These are phyloP conservation scores for Apaloderma vittatum DNA, from an alignment of 2,113 vertebrate genomes.

Conservation along the genomic window DNA sequence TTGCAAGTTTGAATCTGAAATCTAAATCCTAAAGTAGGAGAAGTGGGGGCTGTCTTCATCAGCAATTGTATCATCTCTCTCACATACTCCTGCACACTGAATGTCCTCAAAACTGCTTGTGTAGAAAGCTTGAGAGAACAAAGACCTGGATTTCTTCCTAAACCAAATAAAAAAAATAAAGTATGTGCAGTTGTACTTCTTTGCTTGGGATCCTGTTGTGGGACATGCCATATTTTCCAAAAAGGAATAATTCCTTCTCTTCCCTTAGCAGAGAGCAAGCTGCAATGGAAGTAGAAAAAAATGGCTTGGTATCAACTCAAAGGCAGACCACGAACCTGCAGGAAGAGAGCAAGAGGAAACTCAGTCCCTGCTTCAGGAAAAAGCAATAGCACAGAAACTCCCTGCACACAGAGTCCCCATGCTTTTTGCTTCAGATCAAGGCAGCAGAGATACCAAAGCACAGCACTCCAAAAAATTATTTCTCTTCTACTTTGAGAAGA, in stretches of 20 bases:
- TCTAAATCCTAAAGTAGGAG: slow-evolving; percentile 14
- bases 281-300: neutral
- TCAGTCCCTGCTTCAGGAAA: neutral
- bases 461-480: neutral
- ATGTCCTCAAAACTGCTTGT: neutral
- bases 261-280: neutral
- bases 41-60: slow-evolving; percentile 14
- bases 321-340: neutral
- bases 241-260: neutral
- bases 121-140: neutral
- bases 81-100: slow-evolving; percentile 6
- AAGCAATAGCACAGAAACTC: neutral
- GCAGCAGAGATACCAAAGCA: neutral
- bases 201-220: neutral
- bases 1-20: slow-evolving; percentile 45
- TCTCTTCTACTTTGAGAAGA: neutral
- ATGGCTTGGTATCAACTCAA: neutral
- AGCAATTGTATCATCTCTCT: neutral
- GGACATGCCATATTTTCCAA: neutral
- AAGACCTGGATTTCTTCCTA: neutral
- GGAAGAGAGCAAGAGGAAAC: neutral
- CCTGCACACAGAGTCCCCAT: neutral
- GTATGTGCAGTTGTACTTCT: neutral
- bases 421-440: neutral
- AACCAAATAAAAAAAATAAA: neutral